These are phyloP conservation scores for Phengaris alcon DNA, from an alignment of 2,888 invertebrate genomes.

Conservation along the genomic window DNA sequence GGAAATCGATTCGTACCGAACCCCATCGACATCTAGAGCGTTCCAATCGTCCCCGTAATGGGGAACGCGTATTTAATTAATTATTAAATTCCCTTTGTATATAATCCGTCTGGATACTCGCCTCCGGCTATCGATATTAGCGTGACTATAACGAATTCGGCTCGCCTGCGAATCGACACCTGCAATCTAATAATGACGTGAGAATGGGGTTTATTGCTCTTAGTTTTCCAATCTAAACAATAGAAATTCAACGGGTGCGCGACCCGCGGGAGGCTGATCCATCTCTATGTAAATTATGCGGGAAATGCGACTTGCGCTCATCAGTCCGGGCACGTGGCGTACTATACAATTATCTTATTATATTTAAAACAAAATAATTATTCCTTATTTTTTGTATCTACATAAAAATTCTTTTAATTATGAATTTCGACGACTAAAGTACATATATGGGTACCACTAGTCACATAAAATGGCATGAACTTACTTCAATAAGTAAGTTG, in stretches of 20 bases:
- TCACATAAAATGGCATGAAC: too few relatives aligned
- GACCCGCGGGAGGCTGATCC: conserved; percentile 71
- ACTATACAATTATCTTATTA: background rate
- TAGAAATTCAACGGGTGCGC: conserved; percentile 78
- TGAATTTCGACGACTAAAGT: too few relatives aligned
- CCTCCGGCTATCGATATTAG: conserved; percentile 15
- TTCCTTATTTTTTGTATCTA: too few relatives aligned
- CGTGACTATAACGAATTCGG: conserved; percentile 31
- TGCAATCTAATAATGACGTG: conserved; percentile 63
- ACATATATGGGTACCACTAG: too few relatives aligned
- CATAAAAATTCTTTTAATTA: too few relatives aligned
- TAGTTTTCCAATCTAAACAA: conserved; percentile 80
- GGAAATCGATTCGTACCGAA: conserved; percentile 71
- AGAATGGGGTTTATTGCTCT: conserved; percentile 66
- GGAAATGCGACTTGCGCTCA: conserved; percentile 72
- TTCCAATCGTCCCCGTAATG: conserved; percentile 51
- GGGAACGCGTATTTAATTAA: conserved; percentile 48
- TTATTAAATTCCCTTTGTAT: conserved; percentile 42
- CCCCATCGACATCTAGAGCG: conserved; percentile 46
- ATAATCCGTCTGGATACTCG: conserved; percentile 33
- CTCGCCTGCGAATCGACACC: conserved; percentile 47
- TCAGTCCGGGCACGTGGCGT: conserved; percentile 58
- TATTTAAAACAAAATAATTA: background rate
- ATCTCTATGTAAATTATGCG: conserved; percentile 78
- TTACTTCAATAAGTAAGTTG: too few relatives aligned